A percentile compares a stretch with the other conserved stretches of the same genome.
Evolutionary conservation across 2,113 vertebrate species (phyloP).

Genomic region (Ptilorrhoa leucosticta): DNA sequence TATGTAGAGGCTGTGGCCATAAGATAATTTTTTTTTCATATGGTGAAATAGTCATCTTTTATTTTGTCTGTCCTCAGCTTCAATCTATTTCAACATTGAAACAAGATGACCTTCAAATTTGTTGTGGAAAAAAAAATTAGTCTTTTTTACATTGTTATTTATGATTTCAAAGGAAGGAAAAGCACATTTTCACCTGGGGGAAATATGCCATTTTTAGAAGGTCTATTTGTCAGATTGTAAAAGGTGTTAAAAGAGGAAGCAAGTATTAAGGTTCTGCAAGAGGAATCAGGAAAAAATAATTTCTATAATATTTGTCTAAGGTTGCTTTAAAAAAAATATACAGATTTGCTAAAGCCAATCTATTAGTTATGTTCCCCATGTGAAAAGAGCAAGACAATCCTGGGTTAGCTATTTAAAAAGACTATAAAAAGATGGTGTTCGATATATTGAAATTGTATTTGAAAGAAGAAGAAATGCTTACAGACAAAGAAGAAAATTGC

Average conservation of each 20-base stretch:
- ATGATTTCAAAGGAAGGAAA: neutral
- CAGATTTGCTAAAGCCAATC: neutral
- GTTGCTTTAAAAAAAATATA: neutral
- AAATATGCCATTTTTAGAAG: slow-evolving; percentile 24
- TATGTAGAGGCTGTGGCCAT: neutral
- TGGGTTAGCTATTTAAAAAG: neutral
- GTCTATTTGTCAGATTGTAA: neutral
- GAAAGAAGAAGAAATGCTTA: neutral
- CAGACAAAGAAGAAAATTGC: slow-evolving; percentile 51
- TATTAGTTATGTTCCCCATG: neutral
- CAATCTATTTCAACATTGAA: neutral
- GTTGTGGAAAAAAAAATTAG: neutral
- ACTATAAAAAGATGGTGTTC: neutral
- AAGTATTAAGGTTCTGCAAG: slow-evolving; percentile 14
- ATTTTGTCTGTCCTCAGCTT: neutral
- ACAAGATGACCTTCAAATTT: neutral
- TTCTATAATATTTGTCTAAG: slow-evolving; percentile 9
- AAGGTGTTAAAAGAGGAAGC: neutral
- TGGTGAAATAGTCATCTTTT: neutral
- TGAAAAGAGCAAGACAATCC: neutral
- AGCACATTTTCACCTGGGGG: neutral
- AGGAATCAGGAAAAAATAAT: neutral
- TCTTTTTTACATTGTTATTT: slow-evolving; percentile 13
- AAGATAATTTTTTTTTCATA: neutral
- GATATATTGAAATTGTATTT: slow-evolving; percentile 41